Conservation (phyloP, 2,888 invertebrate species). For the Thelaira solivaga region DNA sequence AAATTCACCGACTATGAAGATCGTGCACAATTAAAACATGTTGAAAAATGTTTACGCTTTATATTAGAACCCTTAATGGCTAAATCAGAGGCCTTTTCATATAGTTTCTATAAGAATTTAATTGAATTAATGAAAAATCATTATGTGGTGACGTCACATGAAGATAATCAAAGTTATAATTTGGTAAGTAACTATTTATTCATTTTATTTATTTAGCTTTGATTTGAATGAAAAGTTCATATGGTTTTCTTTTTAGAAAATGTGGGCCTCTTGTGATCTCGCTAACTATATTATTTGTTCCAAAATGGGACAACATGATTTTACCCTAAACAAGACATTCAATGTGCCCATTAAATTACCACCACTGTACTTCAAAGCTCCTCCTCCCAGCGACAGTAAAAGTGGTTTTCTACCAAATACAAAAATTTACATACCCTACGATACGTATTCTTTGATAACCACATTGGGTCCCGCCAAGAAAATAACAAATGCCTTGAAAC, state of each 20-base stretch:
- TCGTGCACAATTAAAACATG: slow-evolving; percentile 84
- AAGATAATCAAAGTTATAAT: slow-evolving; percentile 89
- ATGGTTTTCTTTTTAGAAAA: slow-evolving; percentile 83
- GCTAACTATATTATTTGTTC: slow-evolving; percentile 93
- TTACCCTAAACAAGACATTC: slow-evolving; percentile 85
- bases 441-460: slow-evolving; percentile 75
- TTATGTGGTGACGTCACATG: slow-evolving; percentile 87
- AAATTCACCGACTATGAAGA: slow-evolving; percentile 87
- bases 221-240: background rate
- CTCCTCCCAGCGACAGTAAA: slow-evolving; percentile 82
- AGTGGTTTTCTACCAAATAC: slow-evolving; percentile 82
- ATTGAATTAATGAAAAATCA: slow-evolving; percentile 97
- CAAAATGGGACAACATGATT: slow-evolving; percentile 90
- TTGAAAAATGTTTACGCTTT: slow-evolving; percentile 94
- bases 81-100: slow-evolving; percentile 95
- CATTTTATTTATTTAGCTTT: background rate
- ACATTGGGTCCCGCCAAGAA: slow-evolving; percentile 63
- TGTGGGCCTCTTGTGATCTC: slow-evolving; percentile 97
- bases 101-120: slow-evolving; percentile 95
- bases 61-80: slow-evolving; percentile 95
- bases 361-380: slow-evolving; percentile 88
- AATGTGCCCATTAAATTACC: slow-evolving; percentile 91
- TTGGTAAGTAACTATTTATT: slow-evolving; percentile 80
- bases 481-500: slow-evolving; percentile 42
- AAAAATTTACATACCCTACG: slow-evolving; percentile 88